These are phyloP conservation scores for Orthonyx spaldingii DNA, from an alignment of 2,113 vertebrate species.

Conservation along the genomic window DNA sequence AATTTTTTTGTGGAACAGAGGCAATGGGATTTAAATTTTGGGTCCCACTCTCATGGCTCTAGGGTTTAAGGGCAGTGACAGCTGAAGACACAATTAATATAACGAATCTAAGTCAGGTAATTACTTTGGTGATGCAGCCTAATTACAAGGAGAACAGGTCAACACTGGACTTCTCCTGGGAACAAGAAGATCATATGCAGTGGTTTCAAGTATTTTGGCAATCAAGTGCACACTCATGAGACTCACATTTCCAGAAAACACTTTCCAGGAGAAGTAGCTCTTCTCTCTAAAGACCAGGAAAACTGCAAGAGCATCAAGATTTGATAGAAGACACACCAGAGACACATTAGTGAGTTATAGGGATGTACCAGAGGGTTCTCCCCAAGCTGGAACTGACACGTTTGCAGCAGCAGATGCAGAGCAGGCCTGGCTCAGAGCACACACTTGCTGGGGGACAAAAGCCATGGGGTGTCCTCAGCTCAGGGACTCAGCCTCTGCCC, in stretches of 20 bases:
- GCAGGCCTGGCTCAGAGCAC: neutral
- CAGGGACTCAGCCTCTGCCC: neutral
- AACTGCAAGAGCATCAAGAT: neutral
- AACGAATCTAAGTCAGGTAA: neutral
- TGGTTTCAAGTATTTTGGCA: neutral
- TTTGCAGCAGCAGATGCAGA: neutral
- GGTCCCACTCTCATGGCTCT: neutral
- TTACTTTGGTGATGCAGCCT: neutral
- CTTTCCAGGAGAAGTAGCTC: neutral
- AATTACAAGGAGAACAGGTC: neutral
- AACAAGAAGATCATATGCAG: neutral
- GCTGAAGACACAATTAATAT: neutral
- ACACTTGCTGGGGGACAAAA: neutral
- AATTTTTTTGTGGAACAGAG: neutral
- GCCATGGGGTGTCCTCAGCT: neutral
- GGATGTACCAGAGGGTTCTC: neutral
- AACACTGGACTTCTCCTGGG: neutral
- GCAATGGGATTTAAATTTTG: neutral
- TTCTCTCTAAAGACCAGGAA: neutral
- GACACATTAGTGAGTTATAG: neutral
- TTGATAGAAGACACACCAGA: neutral
- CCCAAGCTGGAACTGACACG: neutral
- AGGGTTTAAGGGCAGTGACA: neutral
- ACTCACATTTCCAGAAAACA: neutral
- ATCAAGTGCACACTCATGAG: fast-evolving